Conservation (phyloP, 1,140 invertebrate genomes). For the Penaeus indicus region DNA sequence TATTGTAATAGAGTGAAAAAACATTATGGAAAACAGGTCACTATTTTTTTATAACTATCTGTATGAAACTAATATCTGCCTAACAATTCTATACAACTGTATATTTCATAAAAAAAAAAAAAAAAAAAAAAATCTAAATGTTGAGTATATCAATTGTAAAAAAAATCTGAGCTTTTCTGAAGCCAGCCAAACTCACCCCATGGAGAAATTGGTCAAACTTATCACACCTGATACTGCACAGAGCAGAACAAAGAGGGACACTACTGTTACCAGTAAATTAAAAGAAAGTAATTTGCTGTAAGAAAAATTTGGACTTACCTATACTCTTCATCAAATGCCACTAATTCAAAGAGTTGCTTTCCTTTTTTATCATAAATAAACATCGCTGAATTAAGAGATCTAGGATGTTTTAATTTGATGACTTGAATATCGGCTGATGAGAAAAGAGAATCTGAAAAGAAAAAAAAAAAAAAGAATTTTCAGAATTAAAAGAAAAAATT, state of each 20-base stretch:
- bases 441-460: constrained; percentile 40
- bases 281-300: background rate
- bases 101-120: too few relatives aligned
- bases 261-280: background rate
- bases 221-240: background rate
- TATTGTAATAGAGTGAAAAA: too few relatives aligned
- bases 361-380: constrained; percentile 47
- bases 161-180: too few relatives aligned
- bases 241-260: background rate
- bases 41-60: too few relatives aligned
- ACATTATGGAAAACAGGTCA: too few relatives aligned
- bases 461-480: background rate
- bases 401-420: constrained; percentile 45
- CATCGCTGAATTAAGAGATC: constrained; percentile 35
- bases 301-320: constrained; percentile 38
- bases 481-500: background rate
- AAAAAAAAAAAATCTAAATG: too few relatives aligned
- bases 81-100: too few relatives aligned
- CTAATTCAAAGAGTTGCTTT: constrained; percentile 44
- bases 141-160: too few relatives aligned
- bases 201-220: background rate
- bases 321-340: constrained; percentile 60
- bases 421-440: constrained; percentile 37
- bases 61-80: too few relatives aligned
- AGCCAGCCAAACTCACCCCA: background rate